Percentiles rank a stretch among this genome's conserved stretches.
Evolutionary conservation across 2,797 vertebrate species (phyloP).

Genomic region (Dallia pectoralis): DNA sequence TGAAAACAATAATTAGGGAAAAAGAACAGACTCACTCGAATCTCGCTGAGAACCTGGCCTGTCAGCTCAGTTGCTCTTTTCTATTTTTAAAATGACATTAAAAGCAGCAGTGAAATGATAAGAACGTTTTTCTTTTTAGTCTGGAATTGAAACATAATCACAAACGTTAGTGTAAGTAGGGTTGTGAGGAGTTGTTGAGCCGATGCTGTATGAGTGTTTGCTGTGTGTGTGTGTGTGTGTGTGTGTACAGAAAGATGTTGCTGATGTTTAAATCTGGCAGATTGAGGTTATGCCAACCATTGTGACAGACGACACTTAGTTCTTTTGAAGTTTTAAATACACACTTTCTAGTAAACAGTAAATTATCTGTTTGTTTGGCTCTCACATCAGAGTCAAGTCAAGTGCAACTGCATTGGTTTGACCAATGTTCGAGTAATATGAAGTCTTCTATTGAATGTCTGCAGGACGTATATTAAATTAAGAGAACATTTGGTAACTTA

Average conservation of each 20-base stretch:
- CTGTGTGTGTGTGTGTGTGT: conserved; percentile 27
- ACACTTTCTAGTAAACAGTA: conserved; percentile 37
- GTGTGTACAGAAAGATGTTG: background rate
- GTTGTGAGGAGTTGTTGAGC: conserved; percentile 7
- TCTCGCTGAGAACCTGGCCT: background rate
- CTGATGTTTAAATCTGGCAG: conserved; percentile 41
- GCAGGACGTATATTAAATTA: background rate
- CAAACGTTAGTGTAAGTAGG: conserved; percentile 10
- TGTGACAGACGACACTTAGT: conserved; percentile 56
- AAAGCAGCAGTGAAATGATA: conserved; percentile 28
- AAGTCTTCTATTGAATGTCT: background rate
- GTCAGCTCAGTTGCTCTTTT: background rate
- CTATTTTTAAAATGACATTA: conserved; percentile 30
- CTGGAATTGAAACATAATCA: conserved; percentile 7
- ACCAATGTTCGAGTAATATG: background rate
- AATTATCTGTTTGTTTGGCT: background rate
- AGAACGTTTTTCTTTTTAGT: conserved; percentile 26
- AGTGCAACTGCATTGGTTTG: background rate
- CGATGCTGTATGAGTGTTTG: background rate
- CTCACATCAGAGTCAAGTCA: background rate
- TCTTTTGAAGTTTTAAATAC: conserved; percentile 58
- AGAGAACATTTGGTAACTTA: background rate
- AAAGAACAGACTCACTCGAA: conserved; percentile 24
- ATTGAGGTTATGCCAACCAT: conserved; percentile 51
- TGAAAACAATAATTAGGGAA: conserved; percentile 3